Evolutionary conservation across 2,888 invertebrate species (phyloP).

Genomic region (Dicyrtomina minuta): DNA sequence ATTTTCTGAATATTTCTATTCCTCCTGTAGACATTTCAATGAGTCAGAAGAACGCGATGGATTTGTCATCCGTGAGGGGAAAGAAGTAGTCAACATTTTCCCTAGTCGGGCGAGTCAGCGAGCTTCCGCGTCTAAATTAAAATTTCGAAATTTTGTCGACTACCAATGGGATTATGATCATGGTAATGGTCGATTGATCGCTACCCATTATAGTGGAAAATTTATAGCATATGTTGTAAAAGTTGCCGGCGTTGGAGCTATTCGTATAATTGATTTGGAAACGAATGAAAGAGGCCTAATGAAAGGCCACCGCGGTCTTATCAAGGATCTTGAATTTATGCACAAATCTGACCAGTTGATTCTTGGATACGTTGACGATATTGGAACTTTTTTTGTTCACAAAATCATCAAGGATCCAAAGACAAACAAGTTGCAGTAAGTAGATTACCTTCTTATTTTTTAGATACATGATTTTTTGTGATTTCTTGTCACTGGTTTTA

Average conservation of each 20-base stretch:
- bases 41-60: constrained; percentile 49
- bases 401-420: constrained; percentile 60
- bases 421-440: constrained; percentile 43
- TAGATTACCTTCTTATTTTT: neutral
- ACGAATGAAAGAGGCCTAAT: constrained; percentile 75
- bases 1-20: neutral
- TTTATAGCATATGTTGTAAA: constrained; percentile 88
- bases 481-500: neutral
- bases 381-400: constrained; percentile 79
- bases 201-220: constrained; percentile 80
- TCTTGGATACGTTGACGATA: constrained; percentile 83
- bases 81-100: constrained; percentile 39
- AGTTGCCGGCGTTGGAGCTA: constrained; percentile 69
- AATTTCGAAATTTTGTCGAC: constrained; percentile 45
- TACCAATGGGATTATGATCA: constrained; percentile 86
- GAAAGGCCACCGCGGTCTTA: constrained; percentile 81
- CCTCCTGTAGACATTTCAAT: constrained; percentile 43
- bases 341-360: constrained; percentile 74
- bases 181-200: constrained; percentile 82
- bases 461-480: no score
- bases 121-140: constrained; percentile 33
- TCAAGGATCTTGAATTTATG: constrained; percentile 90
- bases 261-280: constrained; percentile 78
- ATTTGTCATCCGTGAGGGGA: constrained; percentile 44
- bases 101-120: constrained; percentile 34